A percentile compares a stretch with the other conserved stretches of the same genome.
Conservation (phyloP, 2,113 vertebrate species). For the Tinamus guttatus region DNA sequence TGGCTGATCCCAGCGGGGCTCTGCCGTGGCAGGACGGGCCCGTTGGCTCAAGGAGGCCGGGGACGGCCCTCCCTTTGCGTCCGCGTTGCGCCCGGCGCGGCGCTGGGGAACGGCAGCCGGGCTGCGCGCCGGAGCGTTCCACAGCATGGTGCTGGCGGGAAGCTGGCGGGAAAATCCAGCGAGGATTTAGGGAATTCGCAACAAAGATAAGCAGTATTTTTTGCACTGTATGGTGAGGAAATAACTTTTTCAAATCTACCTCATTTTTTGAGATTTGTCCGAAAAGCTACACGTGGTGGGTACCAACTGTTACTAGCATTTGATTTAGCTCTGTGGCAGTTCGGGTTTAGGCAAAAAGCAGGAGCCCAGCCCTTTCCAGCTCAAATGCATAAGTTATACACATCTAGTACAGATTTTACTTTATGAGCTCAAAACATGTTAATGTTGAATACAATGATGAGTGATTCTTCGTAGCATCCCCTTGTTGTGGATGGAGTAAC, state of each 20-base stretch:
- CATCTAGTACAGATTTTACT: accelerated
- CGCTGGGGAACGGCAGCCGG: too few species aligned
- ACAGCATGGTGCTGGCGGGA: too few species aligned
- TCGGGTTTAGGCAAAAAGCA: not conserved
- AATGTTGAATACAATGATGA: not conserved
- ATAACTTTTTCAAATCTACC: not conserved
- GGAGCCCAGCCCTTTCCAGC: accelerated
- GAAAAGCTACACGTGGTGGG: not conserved
- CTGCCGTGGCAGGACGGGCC: not conserved
- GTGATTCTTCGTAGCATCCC: not conserved
- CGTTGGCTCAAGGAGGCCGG: too few species aligned
- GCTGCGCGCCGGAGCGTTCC: too few species aligned
- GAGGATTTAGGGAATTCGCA: not conserved
- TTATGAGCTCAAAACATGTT: accelerated
- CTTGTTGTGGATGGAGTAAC: not conserved
- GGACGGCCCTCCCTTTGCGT: not conserved
- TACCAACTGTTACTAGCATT: not conserved
- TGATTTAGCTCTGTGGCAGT: not conserved
- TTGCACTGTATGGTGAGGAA: not conserved
- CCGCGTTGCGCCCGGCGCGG: too few species aligned
- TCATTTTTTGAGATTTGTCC: not conserved
- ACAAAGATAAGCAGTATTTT: not conserved
- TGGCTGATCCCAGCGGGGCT: not conserved
- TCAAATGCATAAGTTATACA: accelerated
- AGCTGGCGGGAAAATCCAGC: not conserved